Percentiles rank a stretch among this genome's conserved stretches.
Conservation (phyloP, 2,797 vertebrate species). For the Notolepis coatsorum region DNA sequence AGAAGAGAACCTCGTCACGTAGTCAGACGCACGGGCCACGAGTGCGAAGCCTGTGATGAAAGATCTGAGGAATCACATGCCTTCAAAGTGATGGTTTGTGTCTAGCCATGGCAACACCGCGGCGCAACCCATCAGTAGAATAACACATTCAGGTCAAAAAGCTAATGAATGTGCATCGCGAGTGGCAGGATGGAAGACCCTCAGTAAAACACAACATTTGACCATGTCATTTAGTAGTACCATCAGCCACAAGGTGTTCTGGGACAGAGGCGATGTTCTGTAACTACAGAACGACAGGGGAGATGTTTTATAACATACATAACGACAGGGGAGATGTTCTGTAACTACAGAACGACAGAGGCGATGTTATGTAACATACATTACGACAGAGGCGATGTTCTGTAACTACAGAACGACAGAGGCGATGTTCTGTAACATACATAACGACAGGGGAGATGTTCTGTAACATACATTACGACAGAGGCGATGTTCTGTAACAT, state of each 20-base stretch:
- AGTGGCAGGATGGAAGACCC: conserved; percentile 30
- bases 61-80: conserved; percentile 59
- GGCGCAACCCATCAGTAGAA: conserved; percentile 58
- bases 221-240: conserved; percentile 43
- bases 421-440: too few species aligned
- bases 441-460: too few species aligned
- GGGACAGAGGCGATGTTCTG: neutral
- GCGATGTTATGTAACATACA: too few species aligned
- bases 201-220: conserved; percentile 25
- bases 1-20: conserved; percentile 16
- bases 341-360: too few species aligned
- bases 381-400: too few species aligned
- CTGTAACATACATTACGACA: too few species aligned
- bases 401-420: too few species aligned
- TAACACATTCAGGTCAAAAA: conserved; percentile 65
- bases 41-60: conserved; percentile 42
- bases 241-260: conserved; percentile 13
- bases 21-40: conserved; percentile 5
- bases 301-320: too few species aligned
- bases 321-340: too few species aligned
- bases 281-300: too few species aligned
- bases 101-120: conserved; percentile 42
- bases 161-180: conserved; percentile 68
- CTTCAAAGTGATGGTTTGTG: conserved; percentile 63
- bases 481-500: too few species aligned